Conservation (phyloP, 2,113 vertebrate species). For the Tapirus terrestris region DNA sequence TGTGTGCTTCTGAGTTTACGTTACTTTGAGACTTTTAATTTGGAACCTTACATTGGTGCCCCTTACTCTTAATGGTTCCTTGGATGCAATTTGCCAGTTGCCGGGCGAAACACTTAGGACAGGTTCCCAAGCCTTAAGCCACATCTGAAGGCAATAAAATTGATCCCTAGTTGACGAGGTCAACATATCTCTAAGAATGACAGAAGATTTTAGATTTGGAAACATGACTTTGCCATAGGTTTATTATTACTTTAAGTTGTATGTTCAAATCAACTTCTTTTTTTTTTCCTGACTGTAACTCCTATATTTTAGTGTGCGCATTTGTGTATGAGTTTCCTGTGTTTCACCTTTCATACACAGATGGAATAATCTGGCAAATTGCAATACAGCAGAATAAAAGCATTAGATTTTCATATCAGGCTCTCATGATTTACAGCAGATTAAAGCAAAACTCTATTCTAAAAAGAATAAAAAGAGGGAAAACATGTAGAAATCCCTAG, state of each 20-base stretch:
- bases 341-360: conserved; percentile 1
- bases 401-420: conserved; percentile 59
- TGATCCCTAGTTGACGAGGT: not conserved
- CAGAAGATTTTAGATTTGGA: not conserved
- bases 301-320: not conserved
- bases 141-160: not conserved
- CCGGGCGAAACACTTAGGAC: not conserved
- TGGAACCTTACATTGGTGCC: not conserved
- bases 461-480: conserved; percentile 6
- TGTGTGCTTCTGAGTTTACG: not conserved
- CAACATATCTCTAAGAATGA: not conserved
- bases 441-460: conserved; percentile 45
- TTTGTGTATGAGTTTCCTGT: not conserved
- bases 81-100: not conserved
- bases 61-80: not conserved
- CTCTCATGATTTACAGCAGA: conserved; percentile 34
- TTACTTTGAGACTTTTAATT: not conserved
- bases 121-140: not conserved
- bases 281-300: conserved; percentile 37
- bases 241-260: conserved; percentile 26
- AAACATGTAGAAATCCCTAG: not conserved
- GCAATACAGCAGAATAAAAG: conserved; percentile 42
- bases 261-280: not conserved
- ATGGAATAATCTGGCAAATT: conserved; percentile 56
- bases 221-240: not conserved